Base-by-base conservation (phyloP, 2,797 vertebrate genomes). In the Pseudomugil tenellus region DNA sequence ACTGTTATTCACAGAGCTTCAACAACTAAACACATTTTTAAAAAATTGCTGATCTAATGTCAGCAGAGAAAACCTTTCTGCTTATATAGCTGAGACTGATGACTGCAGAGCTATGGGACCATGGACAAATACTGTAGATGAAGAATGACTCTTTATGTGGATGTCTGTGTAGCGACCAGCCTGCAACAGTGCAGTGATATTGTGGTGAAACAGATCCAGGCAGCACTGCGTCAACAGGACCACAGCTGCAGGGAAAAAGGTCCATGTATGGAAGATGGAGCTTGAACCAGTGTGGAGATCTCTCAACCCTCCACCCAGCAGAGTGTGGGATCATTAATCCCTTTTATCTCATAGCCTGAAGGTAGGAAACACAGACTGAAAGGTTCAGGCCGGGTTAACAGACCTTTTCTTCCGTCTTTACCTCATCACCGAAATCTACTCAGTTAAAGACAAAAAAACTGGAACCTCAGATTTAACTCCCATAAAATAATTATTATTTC, bases 401-500 rank as follows among this genome's bases (percentile, higher is more conserved):
- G 79, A 86, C 80, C 75, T 65, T 65, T 76, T 85, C 72, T 79
- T 74, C 84, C 81, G 81, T 85, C 79, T 88, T 89, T 87, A 91
- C 74, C 79, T 74, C 80, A 83, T 85, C 84, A 75, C 79, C 73
- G 67, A 89, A 81, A 88, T 83, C 83, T 77, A 83, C 85, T 89
- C 88, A 90, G 93, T 92, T 89, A 91, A 74, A 92, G 87, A 87
- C 81, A 84, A 76, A 87, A 32, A 63, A 88, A 70, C 87, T 84
- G 84, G 84, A 90, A 92, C 88, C 83, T 84, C 65, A 84, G 77
- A 91, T 92, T 92, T 90, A 88, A 93, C 88, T 88, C 86, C 67
- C 87, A 85, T 92, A 90, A 93, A 89, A 82, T 92, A 91, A 92
- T 92, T 90, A 91, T 75, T 91, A 86, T 81, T 84, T 81, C 75